Evolutionary conservation across 2,113 vertebrate genomes (phyloP), one percentile per base, ranked within the genome.

Genomic region (Urocitellus parryii): DNA sequence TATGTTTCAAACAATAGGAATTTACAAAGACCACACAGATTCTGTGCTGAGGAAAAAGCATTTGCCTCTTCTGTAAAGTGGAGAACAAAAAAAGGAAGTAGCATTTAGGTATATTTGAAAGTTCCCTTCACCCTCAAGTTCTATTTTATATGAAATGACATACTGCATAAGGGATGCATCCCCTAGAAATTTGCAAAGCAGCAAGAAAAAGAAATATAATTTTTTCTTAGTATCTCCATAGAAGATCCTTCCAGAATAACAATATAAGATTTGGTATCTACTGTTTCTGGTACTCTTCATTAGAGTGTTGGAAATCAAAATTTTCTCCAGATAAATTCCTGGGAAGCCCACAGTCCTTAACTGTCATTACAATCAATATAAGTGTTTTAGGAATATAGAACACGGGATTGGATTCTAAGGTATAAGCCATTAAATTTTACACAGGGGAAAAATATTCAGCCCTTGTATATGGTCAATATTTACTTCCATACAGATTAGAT

Each of bases 311-410:
- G 45, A 65, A 32, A 88, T 37, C 17, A 85, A 27, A 72, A 48
- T n/a, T 78, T 91, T 32, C 34, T 78, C 5, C 56, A 80, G 34
- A 79, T 34, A 96, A 96, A 96, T 94, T 95, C 74, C 20, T 24
- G 95, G n/a, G 87, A 97, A 94, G 92, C 58, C 76, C 65, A 81
- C 37, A 70, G 58, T 74, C 37, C 24, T 96, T 95, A 90, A 92
- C 96, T 95, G n/a, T 96, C 95, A 89, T 87, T 97, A 82, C 79
- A 53, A 80, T 95, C 93, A 94, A 76, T 96, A 88, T 81, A 94
- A 74, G 88, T 45, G 85, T 74, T 51, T 96, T 88, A 90, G 73
- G 78, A 97, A 97, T 96, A 96, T 3, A 65, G 53, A 51, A 78
- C 9, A 61, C 82, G 51, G 80, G 96, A 74, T 8, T 68, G 2